Conservation (phyloP, 2,888 invertebrate genomes). For the Nasonovia ribisnigri region DNA sequence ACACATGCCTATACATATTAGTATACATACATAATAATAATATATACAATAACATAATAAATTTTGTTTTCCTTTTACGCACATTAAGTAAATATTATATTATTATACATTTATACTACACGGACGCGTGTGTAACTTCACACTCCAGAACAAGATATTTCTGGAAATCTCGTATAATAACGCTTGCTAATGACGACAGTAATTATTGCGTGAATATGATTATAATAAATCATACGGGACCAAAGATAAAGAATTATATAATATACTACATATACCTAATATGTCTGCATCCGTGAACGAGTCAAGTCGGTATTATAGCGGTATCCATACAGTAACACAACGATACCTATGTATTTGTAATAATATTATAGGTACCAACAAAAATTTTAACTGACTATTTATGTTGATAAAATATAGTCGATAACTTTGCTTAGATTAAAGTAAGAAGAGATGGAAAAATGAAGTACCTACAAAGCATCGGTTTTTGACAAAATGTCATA, state of each 20-base stretch:
- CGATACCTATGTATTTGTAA: not conserved
- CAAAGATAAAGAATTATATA: not conserved
- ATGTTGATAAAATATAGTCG: not conserved
- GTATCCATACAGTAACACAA: not conserved
- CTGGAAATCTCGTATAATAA: slow-evolving; percentile 9
- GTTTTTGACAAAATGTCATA: not conserved
- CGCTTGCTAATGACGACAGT: slow-evolving; percentile 37
- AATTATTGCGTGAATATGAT: slow-evolving; percentile 30
- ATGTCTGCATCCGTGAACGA: not conserved
- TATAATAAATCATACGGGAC: slow-evolving; percentile 35
- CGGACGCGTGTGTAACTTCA: not conserved
- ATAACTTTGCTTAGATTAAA: not conserved
- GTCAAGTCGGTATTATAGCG: not conserved
- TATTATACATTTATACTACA: not conserved
- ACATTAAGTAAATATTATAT: not conserved
- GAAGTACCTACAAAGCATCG: not conserved
- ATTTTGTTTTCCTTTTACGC: slow-evolving; percentile 4
- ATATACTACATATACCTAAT: not conserved
- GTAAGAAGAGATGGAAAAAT: not conserved
- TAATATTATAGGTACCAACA: not conserved
- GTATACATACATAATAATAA: not conserved
- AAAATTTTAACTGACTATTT: not conserved
- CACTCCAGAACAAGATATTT: slow-evolving; percentile 22
- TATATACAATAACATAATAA: not conserved
- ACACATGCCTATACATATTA: not conserved